Evolutionary conservation across 2,888 invertebrate genomes (phyloP), one percentile per base, ranked within the genome.

Genomic region (Habroteleia sp.): DNA sequence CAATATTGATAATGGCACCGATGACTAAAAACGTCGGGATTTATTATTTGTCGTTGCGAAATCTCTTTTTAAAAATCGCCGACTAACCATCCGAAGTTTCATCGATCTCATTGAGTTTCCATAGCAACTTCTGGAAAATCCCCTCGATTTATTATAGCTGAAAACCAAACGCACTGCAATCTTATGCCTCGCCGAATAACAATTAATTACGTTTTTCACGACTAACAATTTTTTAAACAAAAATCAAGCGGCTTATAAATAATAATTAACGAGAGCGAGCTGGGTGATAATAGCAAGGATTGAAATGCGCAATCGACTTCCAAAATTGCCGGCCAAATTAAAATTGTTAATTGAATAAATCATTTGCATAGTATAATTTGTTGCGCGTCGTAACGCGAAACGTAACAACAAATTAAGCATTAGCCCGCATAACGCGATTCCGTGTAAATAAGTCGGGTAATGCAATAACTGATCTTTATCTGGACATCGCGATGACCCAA

Each of bases 21-120:
- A 11, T 42, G 60, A 35, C 13, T 52, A 62, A 65, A 65, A 52
- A 52, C 35, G 63, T 14, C 25, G 39, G 56, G 58, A 65, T 65
- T 50, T 65, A 60, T 74, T 69, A 74, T 69, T 74, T 65, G 56
- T 65, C 63, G 52, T 65, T 52, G 69, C 27, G 46, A 60, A 74
- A 65, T 69, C 69, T 71, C 75, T 54, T 71, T 75, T 71, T 71
- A 71, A 75, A 75, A 75, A 75, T 75, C 66, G 60, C 75, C 75
- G 54, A 71, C 75, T 72, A 66, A 75, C 65, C 75, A 60, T 71
- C 65, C 71, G 75, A 71, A 75, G 75, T 75, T 75, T 75, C 75
- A 75, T 75, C 75, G 75, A 75, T 75, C 75, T 71, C 75, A 75
- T 75, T 60, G 66, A 75, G 71, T 75, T 75, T 71, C 75, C 75